phyloP scores from a whole-genome alignment of 92 coral and sea anemone genomes.

The Montipora capitata region DNA sequence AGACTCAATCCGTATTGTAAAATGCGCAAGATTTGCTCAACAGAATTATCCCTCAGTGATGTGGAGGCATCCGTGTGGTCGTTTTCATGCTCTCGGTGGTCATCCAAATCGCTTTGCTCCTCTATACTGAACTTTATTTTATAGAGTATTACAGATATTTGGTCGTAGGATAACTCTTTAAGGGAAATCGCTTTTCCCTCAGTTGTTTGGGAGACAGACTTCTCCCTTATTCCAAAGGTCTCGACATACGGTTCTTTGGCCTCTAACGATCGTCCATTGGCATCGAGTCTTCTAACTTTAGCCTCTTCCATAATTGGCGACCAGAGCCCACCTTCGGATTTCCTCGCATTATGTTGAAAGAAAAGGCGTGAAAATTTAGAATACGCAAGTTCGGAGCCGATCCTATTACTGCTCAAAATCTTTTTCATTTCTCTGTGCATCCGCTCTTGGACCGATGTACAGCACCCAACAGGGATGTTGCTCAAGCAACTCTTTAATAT shows the following conservation, averaged over 20 bases:
- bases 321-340: neutral
- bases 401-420: constrained; percentile 41
- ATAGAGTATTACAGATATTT: constrained; percentile 29
- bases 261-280: neutral
- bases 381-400: constrained; percentile 39
- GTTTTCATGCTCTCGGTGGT: constrained; percentile 8
- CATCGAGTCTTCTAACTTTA: neutral
- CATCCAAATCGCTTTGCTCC: neutral
- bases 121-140: constrained; percentile 10
- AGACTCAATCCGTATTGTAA: constrained; percentile 26
- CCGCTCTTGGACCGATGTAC: constrained; percentile 44
- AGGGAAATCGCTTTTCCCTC: constrained; percentile 12
- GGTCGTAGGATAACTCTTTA: constrained; percentile 2
- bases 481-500: constrained; percentile 50
- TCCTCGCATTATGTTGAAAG: constrained; percentile 31
- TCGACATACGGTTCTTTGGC: neutral
- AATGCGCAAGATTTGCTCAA: constrained; percentile 9
- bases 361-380: constrained; percentile 49
- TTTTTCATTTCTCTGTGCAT: constrained; percentile 45
- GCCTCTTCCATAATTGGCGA: constrained; percentile 32
- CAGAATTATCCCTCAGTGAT: constrained; percentile 11
- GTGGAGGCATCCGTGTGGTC: constrained; percentile 11
- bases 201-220: neutral
- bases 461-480: constrained; percentile 40
- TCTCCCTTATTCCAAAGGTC: constrained; percentile 40